Percentiles rank a stretch among this genome's conserved stretches.
Conservation (phyloP, 2,888 invertebrate genomes). For the Pandemis corylana region DNA sequence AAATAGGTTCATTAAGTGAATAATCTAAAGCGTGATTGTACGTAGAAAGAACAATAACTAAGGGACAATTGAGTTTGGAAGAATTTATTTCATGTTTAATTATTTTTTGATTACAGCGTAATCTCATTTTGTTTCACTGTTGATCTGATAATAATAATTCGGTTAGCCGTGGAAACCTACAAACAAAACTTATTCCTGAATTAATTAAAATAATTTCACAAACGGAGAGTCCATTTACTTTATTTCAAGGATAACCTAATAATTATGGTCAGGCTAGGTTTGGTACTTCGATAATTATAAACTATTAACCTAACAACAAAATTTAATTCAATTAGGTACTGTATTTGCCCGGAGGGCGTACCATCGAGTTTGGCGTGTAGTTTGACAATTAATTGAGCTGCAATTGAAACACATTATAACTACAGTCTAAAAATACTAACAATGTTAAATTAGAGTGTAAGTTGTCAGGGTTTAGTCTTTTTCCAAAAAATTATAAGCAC, state of each 20-base stretch:
- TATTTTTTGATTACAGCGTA: not conserved
- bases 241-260: not conserved
- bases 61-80: not conserved
- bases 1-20: not conserved
- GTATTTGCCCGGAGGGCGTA: not conserved
- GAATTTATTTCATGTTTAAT: not conserved
- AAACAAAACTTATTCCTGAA: constrained; percentile 2
- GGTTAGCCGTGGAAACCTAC: not conserved
- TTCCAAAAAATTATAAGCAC: not conserved
- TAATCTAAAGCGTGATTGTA: too few species aligned
- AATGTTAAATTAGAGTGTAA: not conserved
- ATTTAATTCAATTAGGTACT: constrained; percentile 8
- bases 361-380: not conserved
- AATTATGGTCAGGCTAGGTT: not conserved
- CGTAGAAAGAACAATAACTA: too few species aligned
- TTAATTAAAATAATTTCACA: constrained; percentile 13
- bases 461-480: not conserved
- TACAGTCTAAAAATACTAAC: not conserved
- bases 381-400: not conserved
- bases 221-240: constrained; percentile 5
- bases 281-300: constrained; percentile 14
- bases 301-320: constrained; percentile 22
- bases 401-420: not conserved
- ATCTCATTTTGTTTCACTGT: not conserved
- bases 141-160: not conserved